These are phyloP conservation scores for Argynnis bischoffii DNA, from an alignment of 2,888 invertebrate genomes.

Conservation along the genomic window DNA sequence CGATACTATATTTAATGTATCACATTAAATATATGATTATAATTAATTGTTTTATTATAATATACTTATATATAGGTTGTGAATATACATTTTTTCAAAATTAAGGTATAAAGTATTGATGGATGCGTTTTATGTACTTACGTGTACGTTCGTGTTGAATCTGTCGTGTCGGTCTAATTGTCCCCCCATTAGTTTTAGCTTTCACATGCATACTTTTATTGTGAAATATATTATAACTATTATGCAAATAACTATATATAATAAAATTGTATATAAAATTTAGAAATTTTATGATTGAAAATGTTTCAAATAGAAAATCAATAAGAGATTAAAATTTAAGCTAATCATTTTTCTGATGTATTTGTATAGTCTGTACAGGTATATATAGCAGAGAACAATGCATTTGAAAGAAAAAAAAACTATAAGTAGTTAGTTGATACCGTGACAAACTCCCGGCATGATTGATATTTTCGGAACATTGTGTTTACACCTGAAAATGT, in stretches of 20 bases:
- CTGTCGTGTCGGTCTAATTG: slow-evolving; percentile 12
- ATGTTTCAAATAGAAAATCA: too few relatives aligned
- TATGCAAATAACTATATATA: too few relatives aligned
- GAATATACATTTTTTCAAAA: too few relatives aligned
- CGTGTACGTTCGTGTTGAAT: slow-evolving; percentile 9
- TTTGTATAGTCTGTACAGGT: not conserved
- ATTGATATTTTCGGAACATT: not conserved
- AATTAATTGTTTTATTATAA: not conserved
- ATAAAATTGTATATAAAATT: too few relatives aligned
- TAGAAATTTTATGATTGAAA: too few relatives aligned
- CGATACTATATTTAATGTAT: too few relatives aligned
- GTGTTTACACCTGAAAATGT: not conserved
- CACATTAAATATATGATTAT: not conserved
- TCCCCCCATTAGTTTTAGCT: slow-evolving; percentile 5
- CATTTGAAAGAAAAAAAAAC: not conserved
- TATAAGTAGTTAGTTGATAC: slow-evolving; percentile 5
- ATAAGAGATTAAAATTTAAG: too few relatives aligned
- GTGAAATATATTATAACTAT: too few relatives aligned
- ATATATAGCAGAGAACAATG: not conserved
- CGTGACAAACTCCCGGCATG: slow-evolving; percentile 1
- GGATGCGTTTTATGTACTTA: slow-evolving; percentile 10
- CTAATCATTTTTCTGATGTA: too few relatives aligned
- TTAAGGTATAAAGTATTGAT: slow-evolving; percentile 8
- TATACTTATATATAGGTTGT: too few relatives aligned
- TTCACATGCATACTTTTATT: slow-evolving; percentile 11